A percentile compares a stretch with the other conserved stretches of the same genome.
phyloP scores from a whole-genome alignment of 1,140 invertebrate species.

The Brachionus paranguensis region DNA sequence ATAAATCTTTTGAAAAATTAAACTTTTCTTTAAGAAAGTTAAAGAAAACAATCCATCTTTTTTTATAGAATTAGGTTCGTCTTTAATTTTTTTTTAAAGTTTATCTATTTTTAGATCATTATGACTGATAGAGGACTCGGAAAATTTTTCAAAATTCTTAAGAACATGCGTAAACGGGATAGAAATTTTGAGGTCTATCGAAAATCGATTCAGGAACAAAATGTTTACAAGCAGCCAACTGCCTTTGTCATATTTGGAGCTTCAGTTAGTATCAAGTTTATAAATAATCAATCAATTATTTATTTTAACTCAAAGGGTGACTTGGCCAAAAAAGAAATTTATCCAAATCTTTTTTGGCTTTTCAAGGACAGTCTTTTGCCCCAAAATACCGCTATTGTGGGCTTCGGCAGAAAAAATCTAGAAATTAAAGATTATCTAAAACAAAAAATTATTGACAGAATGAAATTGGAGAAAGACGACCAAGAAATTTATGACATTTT shows the following conservation, averaged over 20 bases:
- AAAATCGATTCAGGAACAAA: neutral
- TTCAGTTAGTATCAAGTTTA: constrained; percentile 46
- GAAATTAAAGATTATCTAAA: constrained; percentile 61
- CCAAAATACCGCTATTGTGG: constrained; percentile 77
- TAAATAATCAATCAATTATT: neutral
- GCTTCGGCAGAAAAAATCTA: constrained; percentile 82
- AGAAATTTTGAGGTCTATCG: constrained; percentile 15
- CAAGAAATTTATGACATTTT: constrained; percentile 40
- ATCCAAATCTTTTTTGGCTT: constrained; percentile 93
- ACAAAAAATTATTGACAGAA: constrained; percentile 66
- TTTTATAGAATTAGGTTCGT: neutral
- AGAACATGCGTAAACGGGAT: neutral
- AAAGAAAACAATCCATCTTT: neutral
- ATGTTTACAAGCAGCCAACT: constrained; percentile 43
- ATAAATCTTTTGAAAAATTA: neutral
- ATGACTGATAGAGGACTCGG: neutral
- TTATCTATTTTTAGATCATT: neutral
- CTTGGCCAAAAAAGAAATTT: constrained; percentile 96
- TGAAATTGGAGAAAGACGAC: constrained; percentile 64
- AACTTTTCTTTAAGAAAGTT: neutral
- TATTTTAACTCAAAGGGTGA: constrained; percentile 64
- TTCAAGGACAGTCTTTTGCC: constrained; percentile 86
- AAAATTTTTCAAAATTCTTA: neutral
- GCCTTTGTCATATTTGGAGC: constrained; percentile 55
- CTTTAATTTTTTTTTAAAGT: neutral